A percentile compares a stretch with the other conserved stretches of the same genome.
Conservation (phyloP, 2,888 invertebrate species). For the Endotricha flammealis region DNA sequence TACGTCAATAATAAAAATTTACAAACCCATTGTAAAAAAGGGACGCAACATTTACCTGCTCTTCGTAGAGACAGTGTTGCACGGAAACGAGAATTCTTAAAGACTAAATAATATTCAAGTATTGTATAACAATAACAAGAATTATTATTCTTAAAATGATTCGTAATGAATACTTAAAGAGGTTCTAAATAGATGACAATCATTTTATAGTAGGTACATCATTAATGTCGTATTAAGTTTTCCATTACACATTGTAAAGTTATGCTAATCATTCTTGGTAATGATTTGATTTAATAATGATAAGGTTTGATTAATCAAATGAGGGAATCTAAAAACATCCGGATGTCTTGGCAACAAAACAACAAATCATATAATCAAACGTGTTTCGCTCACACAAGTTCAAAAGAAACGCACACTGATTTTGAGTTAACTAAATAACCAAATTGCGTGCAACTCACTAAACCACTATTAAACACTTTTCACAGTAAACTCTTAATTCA, state of each 20-base stretch:
- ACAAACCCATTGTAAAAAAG: conserved; percentile 44
- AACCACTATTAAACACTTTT: conserved; percentile 37
- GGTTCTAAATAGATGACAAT: too few relatives aligned
- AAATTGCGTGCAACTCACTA: conserved; percentile 41
- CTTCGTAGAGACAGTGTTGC: too few relatives aligned
- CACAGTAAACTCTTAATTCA: conserved; percentile 54
- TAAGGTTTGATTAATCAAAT: conserved; percentile 29
- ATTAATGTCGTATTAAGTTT: conserved; percentile 25
- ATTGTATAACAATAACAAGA: too few relatives aligned
- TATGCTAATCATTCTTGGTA: conserved; percentile 18
- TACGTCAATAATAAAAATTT: conserved; percentile 37
- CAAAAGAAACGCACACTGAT: conserved; percentile 41
- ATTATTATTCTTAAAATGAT: too few relatives aligned
- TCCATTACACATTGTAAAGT: conserved; percentile 25
- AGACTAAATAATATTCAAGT: too few relatives aligned
- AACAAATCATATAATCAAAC: conserved; percentile 65
- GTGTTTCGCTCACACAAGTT: conserved; percentile 61
- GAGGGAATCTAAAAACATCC: conserved; percentile 43
- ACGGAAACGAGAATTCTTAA: too few relatives aligned
- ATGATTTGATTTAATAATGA: conserved; percentile 17
- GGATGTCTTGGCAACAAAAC: conserved; percentile 71
- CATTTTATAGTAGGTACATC: too few relatives aligned
- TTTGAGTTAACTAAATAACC: conserved; percentile 38
- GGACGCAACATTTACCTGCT: conserved; percentile 66
- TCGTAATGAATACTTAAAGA: too few relatives aligned